A percentile compares a stretch with the other conserved stretches of the same genome.
Evolutionary conservation across 2,888 invertebrate genomes (phyloP).

Genomic region (Orchesella flavescens): DNA sequence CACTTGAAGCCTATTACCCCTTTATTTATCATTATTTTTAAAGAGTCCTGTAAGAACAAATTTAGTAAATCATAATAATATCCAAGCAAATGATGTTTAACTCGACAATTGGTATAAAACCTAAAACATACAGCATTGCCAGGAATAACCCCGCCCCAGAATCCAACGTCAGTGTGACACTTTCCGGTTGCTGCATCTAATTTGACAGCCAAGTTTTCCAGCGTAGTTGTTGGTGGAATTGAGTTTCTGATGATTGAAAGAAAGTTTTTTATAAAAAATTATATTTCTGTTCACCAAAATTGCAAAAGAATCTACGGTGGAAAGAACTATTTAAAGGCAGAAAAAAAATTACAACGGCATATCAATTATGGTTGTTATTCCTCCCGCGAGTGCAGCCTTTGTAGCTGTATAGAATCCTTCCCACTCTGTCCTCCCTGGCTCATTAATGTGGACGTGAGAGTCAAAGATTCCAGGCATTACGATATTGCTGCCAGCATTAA

Average conservation of each 20-base stretch:
- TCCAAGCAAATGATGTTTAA: no score
- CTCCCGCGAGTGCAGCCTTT: slow-evolving; percentile 82
- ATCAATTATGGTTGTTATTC: slow-evolving; percentile 83
- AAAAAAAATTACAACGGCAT: slow-evolving; percentile 82
- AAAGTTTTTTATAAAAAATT: not conserved
- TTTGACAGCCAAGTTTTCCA: slow-evolving; percentile 80
- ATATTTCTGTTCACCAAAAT: not conserved
- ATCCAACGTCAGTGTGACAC: slow-evolving; percentile 82
- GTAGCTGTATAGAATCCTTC: slow-evolving; percentile 84
- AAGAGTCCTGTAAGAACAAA: slow-evolving; percentile 76
- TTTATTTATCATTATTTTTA: slow-evolving; percentile 78
- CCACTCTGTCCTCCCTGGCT: slow-evolving; percentile 83
- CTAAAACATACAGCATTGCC: slow-evolving; percentile 78
- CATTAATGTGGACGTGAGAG: slow-evolving; percentile 84
- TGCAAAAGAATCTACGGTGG: not conserved
- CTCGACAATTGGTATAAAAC: not conserved
- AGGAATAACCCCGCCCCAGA: slow-evolving; percentile 86
- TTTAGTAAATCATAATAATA: not conserved
- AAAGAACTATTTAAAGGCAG: not conserved
- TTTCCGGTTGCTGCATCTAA: slow-evolving; percentile 78
- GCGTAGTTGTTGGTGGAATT: slow-evolving; percentile 82
- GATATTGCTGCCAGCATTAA: slow-evolving; percentile 76
- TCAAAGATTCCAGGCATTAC: slow-evolving; percentile 83
- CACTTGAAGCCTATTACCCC: slow-evolving; percentile 86
- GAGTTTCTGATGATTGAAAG: slow-evolving; percentile 80